Percentiles rank a stretch among this genome's conserved stretches.
Conservation (phyloP, 2,113 vertebrate genomes). For the Micromys minutus region DNA sequence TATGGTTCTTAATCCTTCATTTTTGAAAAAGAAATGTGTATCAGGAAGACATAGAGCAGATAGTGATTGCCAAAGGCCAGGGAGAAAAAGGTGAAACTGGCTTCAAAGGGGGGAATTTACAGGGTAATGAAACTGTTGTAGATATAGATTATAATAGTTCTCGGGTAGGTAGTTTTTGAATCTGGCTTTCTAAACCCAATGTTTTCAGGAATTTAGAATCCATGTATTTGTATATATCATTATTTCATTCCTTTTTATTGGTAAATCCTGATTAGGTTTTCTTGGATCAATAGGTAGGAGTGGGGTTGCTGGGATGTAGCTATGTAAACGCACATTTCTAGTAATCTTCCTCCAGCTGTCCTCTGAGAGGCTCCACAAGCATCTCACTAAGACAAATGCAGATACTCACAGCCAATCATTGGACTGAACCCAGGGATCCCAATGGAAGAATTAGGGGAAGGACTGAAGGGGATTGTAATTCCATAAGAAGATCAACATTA, state of each 20-base stretch:
- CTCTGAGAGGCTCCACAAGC: too few species aligned
- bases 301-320: background rate
- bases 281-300: constrained; percentile 6
- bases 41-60: background rate
- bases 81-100: background rate
- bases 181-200: background rate
- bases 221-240: background rate
- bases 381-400: too few species aligned
- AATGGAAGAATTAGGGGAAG: too few species aligned
- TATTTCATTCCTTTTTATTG: background rate
- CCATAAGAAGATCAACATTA: too few species aligned
- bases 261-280: constrained; percentile 36
- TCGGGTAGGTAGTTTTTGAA: background rate
- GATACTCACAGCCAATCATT: too few species aligned
- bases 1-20: background rate
- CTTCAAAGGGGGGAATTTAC: background rate
- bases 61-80: background rate
- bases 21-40: background rate
- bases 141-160: background rate
- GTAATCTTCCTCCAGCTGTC: too few species aligned
- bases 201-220: constrained; percentile 20
- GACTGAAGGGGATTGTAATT: too few species aligned
- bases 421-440: too few species aligned
- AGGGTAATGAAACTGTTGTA: background rate
- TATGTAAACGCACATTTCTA: background rate